Percentiles rank a stretch among this genome's conserved stretches.
These are phyloP conservation scores for Pangasianodon gigas DNA, from an alignment of 2,113 vertebrate species.

Conservation along the genomic window DNA sequence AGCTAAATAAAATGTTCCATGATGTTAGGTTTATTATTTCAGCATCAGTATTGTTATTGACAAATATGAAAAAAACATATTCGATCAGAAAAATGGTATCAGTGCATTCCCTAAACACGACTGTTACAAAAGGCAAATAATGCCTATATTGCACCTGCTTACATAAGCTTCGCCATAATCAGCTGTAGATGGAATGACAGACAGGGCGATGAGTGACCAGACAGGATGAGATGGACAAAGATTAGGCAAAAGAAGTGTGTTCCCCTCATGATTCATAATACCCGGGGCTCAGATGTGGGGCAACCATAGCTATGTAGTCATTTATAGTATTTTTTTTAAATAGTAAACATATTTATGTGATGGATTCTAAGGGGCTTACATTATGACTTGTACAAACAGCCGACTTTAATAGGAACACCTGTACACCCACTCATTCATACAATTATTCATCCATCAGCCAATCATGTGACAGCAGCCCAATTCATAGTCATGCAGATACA, in stretches of 20 bases:
- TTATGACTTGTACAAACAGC: too few relatives aligned
- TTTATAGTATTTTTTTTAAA: too few relatives aligned
- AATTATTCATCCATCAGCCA: not conserved
- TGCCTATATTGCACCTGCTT: slow-evolving; percentile 18
- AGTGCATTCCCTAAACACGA: not conserved
- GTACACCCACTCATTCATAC: not conserved
- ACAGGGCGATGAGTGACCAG: not conserved
- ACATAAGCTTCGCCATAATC: not conserved
- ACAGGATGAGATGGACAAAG: not conserved
- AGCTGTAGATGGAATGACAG: not conserved
- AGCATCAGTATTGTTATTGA: not conserved
- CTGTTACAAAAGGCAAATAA: not conserved
- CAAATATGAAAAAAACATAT: not conserved
- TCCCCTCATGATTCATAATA: not conserved
- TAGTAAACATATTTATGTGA: not conserved
- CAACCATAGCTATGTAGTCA: not conserved
- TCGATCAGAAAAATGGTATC: not conserved
- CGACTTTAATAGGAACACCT: too few relatives aligned
- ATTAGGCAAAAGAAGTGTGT: not conserved
- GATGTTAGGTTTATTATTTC: too few relatives aligned
- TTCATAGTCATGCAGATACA: not conserved
- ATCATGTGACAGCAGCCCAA: not conserved
- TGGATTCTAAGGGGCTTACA: not conserved
- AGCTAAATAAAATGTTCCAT: not conserved
- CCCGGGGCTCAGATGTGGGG: not conserved